Evolutionary conservation across 2,113 vertebrate genomes (phyloP), one percentile per base, ranked within the genome.

Genomic region (Psilopogon haemacephalus): DNA sequence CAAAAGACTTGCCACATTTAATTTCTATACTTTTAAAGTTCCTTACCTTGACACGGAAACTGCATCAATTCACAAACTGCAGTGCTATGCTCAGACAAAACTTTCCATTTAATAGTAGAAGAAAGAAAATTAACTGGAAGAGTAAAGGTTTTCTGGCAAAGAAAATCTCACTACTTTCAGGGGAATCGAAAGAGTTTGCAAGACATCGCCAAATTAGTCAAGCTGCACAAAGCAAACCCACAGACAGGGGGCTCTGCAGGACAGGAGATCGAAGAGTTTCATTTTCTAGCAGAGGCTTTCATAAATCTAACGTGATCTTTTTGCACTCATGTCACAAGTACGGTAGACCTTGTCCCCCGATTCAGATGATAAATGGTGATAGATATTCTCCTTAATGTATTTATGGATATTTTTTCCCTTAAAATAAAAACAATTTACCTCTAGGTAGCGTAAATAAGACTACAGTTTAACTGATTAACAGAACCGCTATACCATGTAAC

Each of bases 221-320:
- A 38, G 63, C 44, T 95, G 95, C 84, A 92, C 21, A 35, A n/a
- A 72, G 44, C n/a, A 69, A 70, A 37, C 56, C 71, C 46, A 77
- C 42, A 93, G 95, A 93, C 74, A 97, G 96, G 87, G 93, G 96
- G 89, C 95, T 94, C 89, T 96, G 73, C 73, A 97, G 95, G 94
- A 94, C 33, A 94, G 94, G 67, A 93, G 89, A 89, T 82, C 70
- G 50, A 81, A 76, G 74, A 95, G 32, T 64, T 56, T 82, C 6
- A 24, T 95, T 95, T 54, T 28, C 80, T 35, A 84, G 76, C 50
- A 32, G 67, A 64, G 21, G 73, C 30, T 91, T 88, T 73, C 46
- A 67, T 93, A 96, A 95, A 97, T 94, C 91, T 93, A 70, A 71
- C 24, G 19, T 1, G 8, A 85, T 90, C 54, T 95, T 82, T 85